Percentiles rank a stretch among this genome's conserved stretches.
Conservation (phyloP, 1,140 invertebrate genomes). For the Apis laboriosa region DNA sequence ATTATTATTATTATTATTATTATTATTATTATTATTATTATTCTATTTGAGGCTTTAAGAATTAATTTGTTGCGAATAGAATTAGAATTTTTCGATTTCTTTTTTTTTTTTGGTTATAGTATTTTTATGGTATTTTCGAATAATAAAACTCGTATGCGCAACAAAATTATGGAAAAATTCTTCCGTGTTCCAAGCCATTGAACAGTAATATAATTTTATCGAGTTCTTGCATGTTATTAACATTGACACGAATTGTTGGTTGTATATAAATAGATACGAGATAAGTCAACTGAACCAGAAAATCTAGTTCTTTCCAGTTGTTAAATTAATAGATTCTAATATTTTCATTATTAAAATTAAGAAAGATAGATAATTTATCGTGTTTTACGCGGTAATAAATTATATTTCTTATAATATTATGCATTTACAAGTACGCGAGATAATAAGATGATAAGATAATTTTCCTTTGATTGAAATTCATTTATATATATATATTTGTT, state of each 20-base stretch:
- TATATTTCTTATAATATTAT: not conserved
- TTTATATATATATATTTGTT: not conserved
- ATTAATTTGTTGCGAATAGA: no score
- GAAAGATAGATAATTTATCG: not conserved
- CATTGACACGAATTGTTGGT: constrained; percentile 31
- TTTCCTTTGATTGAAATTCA: not conserved
- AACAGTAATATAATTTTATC: constrained; percentile 13
- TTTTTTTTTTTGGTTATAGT: no score
- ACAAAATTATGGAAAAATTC: not conserved
- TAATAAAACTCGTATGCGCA: not conserved
- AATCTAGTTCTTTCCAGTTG: constrained; percentile 8
- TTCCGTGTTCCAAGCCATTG: constrained; percentile 6
- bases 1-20: no score
- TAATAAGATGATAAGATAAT: not conserved
- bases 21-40: no score
- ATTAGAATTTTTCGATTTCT: no score
- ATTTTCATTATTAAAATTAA: not conserved
- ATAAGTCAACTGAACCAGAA: constrained; percentile 15
- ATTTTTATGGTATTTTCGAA: not conserved
- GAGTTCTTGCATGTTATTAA: constrained; percentile 20
- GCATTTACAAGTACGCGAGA: not conserved
- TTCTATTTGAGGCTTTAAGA: no score
- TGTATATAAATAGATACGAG: not conserved
- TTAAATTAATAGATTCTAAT: constrained; percentile 13
- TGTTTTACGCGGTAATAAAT: no score